Evolutionary conservation across 2,888 invertebrate species (phyloP).

Genomic region (Hypomecis atomaria): DNA sequence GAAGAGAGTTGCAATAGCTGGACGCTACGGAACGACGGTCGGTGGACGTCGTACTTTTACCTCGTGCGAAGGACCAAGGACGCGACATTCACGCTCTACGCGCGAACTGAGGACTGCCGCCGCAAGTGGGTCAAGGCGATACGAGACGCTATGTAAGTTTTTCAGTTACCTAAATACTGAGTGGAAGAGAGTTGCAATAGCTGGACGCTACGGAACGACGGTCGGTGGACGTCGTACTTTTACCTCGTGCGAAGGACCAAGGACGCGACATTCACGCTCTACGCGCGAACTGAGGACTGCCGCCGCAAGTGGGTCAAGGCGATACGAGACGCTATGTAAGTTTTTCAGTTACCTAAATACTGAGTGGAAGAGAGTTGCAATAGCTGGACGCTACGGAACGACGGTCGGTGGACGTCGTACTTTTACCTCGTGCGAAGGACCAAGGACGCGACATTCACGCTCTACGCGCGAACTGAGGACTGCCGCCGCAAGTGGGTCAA

Average conservation of each 20-base stretch:
- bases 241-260: conserved; percentile 93
- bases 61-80: conserved; percentile 93
- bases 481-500: conserved; percentile 94
- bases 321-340: conserved; percentile 95
- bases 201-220: conserved; percentile 88
- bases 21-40: conserved; percentile 88
- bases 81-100: conserved; percentile 94
- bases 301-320: conserved; percentile 95
- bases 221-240: conserved; percentile 93
- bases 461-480: conserved; percentile 95
- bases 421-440: conserved; percentile 94
- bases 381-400: conserved; percentile 87
- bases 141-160: conserved; percentile 93
- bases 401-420: conserved; percentile 92
- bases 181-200: conserved; percentile 91
- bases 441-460: conserved; percentile 93
- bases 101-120: conserved; percentile 94
- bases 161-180: conserved; percentile 89
- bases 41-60: conserved; percentile 94
- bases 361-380: conserved; percentile 91
- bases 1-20: conserved; percentile 90
- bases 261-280: conserved; percentile 94
- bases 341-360: conserved; percentile 88
- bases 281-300: conserved; percentile 94
- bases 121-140: conserved; percentile 95